Base-by-base conservation (phyloP, 2,113 vertebrate species). In the Cyprinus carpio region DNA sequence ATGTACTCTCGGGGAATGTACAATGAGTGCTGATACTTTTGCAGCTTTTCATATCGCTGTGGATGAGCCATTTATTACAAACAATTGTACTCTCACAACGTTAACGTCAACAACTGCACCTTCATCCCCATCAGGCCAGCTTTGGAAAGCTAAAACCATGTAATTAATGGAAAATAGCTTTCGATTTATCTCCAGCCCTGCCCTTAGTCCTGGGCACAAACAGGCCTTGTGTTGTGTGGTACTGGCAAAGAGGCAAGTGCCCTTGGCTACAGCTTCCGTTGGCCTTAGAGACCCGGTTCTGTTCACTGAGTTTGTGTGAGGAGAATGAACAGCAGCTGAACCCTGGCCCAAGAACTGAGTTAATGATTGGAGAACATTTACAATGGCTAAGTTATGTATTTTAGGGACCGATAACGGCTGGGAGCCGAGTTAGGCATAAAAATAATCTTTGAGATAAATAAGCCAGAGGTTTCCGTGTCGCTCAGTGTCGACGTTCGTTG, bases 321-420 rank as follows among this genome's bases (percentile, higher is more conserved):
- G 31, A 46, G 58, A 89, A 51, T 46, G 18, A 67, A 46, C 43
- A 40, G n/a, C 60, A 76, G 65, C 75, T 88, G 86, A 91, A 92
- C 87, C 90, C 81, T 87, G 31, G 85, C 56, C 80, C 69, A 84
- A 90, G 89, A 90, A 89, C 40, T 60, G 43, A 27, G 94, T 94
- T 94, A 95, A 95, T 95, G 90, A 95, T 94, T 94, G 87, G 79
- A 92, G 87, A 88, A 91, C 86, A 87, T 90, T 93, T 89, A 93
- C 85, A 89, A 91, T 90, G 67, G 81, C 80, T 87, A 76, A 37
- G 80, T 89, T 90, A 89, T 89, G 91, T 91, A 92, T 90, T 85
- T 84, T 89, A 87, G 76, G 72, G 77, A 37, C 87, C 60, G 92
- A 93, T 93, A 93, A 93, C 84, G 78, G 27, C 60, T 56, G 74